phyloP scores from a whole-genome alignment of 2,888 invertebrate species.

The Dioctria linearis region DNA sequence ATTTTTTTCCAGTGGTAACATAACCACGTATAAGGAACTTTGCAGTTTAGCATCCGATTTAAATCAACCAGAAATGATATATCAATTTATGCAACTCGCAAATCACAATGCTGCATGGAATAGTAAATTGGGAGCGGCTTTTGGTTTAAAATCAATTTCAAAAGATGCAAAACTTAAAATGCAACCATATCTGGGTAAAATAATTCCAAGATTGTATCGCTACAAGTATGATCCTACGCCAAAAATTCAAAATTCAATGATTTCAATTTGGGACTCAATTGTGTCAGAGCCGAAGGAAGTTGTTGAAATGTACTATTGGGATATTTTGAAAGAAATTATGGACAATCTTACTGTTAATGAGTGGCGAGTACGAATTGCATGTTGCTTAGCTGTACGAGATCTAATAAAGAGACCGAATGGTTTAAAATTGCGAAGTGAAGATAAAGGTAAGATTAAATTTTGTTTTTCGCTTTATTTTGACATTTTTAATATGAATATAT shows the following conservation, averaged over 20 bases:
- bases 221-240: conserved; percentile 93
- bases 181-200: conserved; percentile 84
- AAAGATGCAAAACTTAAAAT: conserved; percentile 87
- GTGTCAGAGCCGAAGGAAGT: conserved; percentile 89
- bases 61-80: conserved; percentile 94
- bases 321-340: conserved; percentile 80
- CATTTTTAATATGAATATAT: too few relatives aligned
- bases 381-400: conserved; percentile 90
- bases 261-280: conserved; percentile 93
- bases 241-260: conserved; percentile 93
- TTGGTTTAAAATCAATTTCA: conserved; percentile 91
- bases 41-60: conserved; percentile 94
- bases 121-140: conserved; percentile 91
- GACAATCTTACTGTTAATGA: conserved; percentile 86
- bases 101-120: conserved; percentile 97
- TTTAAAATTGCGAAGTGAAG: conserved; percentile 66
- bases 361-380: conserved; percentile 93
- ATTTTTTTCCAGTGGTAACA: conserved; percentile 77
- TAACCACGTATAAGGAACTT: conserved; percentile 95
- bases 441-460: conserved; percentile 55
- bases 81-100: conserved; percentile 96
- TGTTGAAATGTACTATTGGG: conserved; percentile 73
- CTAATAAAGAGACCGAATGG: conserved; percentile 78
- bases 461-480: not conserved
- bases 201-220: conserved; percentile 89